Base-by-base conservation (phyloP, 2,888 invertebrate species). In the Empis livida region DNA sequence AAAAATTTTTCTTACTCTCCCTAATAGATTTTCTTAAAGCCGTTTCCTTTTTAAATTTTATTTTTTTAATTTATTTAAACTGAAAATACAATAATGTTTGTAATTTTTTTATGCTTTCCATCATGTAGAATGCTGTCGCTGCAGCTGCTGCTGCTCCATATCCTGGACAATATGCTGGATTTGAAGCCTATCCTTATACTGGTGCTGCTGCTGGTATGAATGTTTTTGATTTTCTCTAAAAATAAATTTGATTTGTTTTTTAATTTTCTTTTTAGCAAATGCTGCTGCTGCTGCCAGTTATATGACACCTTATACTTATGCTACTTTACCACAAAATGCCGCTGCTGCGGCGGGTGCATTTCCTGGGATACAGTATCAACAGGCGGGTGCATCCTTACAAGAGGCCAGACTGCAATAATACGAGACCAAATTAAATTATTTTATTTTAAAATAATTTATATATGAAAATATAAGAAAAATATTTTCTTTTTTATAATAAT, bases 321-420 rank as follows among this genome's bases (percentile, higher is more conserved):
- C 57, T 42, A 52, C 57, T 32, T 48, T 57, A 45, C 57, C 56
- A 43, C 57, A 56, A 47, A 49, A 51, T 40, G 50, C 46, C 38
- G 53, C 51, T 10, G 54, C 50, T 20, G 51, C 49, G 39, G 50
- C 51, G n/a, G 54, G 53, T 20, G 55, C 54, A 49, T 53, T 52
- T 56, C 47, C 53, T 48, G 27, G 23, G 17, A 52, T 51, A 43
- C 55, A 53, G 38, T 57, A 57, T 51, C 57, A 56, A 44, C 52
- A 52, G 43, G 51, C 53, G 47, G 52, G 53, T 45, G 55, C 55
- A 49, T 54, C 56, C 52, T 45, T 57, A 55, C 57, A 57, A 49
- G 57, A 57, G 53, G 57, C 57, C 49, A 52, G 57, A 49, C 53
- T 57, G 47, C 57, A 57, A 56, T 57, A 55, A 55, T 55, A 52